These are phyloP conservation scores for Aradus depressus DNA, from an alignment of 2,888 invertebrate genomes.

Conservation along the genomic window DNA sequence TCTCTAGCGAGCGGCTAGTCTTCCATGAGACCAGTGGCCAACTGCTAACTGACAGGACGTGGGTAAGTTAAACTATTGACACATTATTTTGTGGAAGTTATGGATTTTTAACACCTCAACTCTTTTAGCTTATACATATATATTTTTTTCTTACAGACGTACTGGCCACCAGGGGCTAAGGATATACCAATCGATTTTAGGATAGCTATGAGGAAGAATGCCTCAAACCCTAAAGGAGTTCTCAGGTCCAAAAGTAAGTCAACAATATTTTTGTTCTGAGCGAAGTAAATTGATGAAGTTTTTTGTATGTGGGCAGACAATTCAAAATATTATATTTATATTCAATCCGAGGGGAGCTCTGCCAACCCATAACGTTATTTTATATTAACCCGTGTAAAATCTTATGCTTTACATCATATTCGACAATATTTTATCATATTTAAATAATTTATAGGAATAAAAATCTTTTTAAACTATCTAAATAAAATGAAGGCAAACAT, in stretches of 20 bases:
- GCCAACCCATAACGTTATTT: too few species aligned
- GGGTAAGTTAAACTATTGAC: slow-evolving; percentile 44
- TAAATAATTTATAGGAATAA: too few species aligned
- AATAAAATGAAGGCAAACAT: too few species aligned
- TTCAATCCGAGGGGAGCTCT: too few species aligned
- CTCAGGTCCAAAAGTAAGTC: slow-evolving; percentile 59
- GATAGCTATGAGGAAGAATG: slow-evolving; percentile 54
- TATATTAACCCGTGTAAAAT: too few species aligned
- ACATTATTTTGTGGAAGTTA: too few species aligned
- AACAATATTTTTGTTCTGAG: not conserved
- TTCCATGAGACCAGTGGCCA: slow-evolving; percentile 52
- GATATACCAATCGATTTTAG: slow-evolving; percentile 69
- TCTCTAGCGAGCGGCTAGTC: slow-evolving; percentile 58
- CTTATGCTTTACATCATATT: too few species aligned
- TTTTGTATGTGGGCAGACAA: not conserved
- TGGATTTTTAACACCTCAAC: too few species aligned
- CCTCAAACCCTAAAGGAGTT: slow-evolving; percentile 52
- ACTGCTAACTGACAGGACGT: slow-evolving; percentile 62
- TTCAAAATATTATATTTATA: too few species aligned
- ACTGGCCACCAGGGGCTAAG: slow-evolving; percentile 63
- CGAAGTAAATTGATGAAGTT: not conserved
- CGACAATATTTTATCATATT: too few species aligned
- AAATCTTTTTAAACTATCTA: too few species aligned
- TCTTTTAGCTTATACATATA: too few species aligned
- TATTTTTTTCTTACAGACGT: slow-evolving; percentile 43